These are phyloP conservation scores for Leptestheria dahalacensis DNA, from an alignment of 1,140 invertebrate species.

Conservation along the genomic window DNA sequence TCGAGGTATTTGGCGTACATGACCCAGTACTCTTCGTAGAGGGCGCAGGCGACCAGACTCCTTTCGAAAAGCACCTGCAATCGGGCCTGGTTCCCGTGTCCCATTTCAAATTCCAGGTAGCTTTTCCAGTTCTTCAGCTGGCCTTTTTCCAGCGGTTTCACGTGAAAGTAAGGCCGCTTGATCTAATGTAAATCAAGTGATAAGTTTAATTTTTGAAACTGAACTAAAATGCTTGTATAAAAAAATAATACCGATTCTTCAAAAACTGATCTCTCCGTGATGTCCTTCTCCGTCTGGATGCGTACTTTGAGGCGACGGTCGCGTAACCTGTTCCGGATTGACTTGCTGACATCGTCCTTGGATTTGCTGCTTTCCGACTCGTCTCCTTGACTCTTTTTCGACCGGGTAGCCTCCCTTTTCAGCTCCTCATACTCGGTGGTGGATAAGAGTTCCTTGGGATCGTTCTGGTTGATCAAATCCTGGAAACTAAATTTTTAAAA, in stretches of 20 bases:
- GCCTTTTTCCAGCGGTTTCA: constrained; percentile 85
- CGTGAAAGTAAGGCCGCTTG: constrained; percentile 95
- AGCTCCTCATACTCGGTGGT: constrained; percentile 52
- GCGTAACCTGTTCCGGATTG: constrained; percentile 71
- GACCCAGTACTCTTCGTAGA: constrained; percentile 97
- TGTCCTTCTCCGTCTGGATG: constrained; percentile 69
- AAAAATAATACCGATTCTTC: constrained; percentile 67
- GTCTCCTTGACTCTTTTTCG: constrained; percentile 1
- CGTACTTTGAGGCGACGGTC: constrained; percentile 64
- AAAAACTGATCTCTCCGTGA: constrained; percentile 75
- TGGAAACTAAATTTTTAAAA: constrained; percentile 48
- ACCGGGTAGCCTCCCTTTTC: constrained; percentile 41
- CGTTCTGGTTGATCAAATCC: constrained; percentile 66
- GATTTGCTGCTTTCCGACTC: constrained; percentile 15
- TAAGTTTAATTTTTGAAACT: neutral
- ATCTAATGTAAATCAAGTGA: too few species aligned
- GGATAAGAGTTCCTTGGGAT: constrained; percentile 59
- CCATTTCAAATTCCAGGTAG: constrained; percentile 87
- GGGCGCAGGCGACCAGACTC: constrained; percentile 89
- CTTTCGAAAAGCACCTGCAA: constrained; percentile 85
- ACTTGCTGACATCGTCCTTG: constrained; percentile 59
- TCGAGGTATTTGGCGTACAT: constrained; percentile 71
- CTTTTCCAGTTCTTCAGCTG: constrained; percentile 96
- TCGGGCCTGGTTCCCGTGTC: constrained; percentile 68
- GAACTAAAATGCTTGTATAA: neutral